phyloP scores from a whole-genome alignment of 2,888 invertebrate species.

The Agrochola lota region DNA sequence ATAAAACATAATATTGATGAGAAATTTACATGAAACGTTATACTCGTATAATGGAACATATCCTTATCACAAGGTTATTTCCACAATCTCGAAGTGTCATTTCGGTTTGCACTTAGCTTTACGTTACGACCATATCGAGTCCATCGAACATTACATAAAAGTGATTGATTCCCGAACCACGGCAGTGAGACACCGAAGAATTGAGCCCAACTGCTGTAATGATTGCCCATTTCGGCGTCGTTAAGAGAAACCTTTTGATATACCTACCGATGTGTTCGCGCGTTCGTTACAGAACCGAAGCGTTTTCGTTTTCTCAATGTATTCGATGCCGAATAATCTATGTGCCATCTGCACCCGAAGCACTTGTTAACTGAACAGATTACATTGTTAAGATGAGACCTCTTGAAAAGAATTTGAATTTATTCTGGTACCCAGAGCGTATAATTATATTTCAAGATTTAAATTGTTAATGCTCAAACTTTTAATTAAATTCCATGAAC shows the following conservation, averaged over 20 bases:
- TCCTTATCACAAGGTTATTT: conserved; percentile 45
- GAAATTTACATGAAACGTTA: not conserved
- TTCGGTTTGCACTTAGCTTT: conserved; percentile 55
- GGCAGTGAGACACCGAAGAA: conserved; percentile 70
- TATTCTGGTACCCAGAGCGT: conserved; percentile 2
- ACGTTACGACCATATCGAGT: conserved; percentile 45
- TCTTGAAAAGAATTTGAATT: conserved; percentile 45
- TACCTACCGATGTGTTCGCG: conserved; percentile 33
- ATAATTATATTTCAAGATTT: conserved; percentile 41
- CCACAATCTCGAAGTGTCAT: conserved; percentile 50
- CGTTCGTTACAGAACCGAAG: conserved; percentile 25
- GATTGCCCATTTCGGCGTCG: conserved; percentile 70
- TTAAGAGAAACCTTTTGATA: conserved; percentile 60
- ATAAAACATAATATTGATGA: not conserved
- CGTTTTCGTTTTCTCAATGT: conserved; percentile 24
- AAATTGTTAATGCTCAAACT: conserved; percentile 47
- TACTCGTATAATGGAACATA: conserved; percentile 25
- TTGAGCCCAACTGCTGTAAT: conserved; percentile 71
- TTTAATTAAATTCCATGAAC: conserved; percentile 51
- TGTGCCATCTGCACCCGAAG: conserved; percentile 23
- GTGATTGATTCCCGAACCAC: conserved; percentile 73
- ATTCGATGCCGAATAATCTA: conserved; percentile 37
- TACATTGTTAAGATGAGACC: conserved; percentile 10
- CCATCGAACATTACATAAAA: conserved; percentile 62
- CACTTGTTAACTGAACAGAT: conserved; percentile 36